Evolutionary conservation across 2,113 vertebrate species (phyloP).

Genomic region (Vanacampus margaritifer): DNA sequence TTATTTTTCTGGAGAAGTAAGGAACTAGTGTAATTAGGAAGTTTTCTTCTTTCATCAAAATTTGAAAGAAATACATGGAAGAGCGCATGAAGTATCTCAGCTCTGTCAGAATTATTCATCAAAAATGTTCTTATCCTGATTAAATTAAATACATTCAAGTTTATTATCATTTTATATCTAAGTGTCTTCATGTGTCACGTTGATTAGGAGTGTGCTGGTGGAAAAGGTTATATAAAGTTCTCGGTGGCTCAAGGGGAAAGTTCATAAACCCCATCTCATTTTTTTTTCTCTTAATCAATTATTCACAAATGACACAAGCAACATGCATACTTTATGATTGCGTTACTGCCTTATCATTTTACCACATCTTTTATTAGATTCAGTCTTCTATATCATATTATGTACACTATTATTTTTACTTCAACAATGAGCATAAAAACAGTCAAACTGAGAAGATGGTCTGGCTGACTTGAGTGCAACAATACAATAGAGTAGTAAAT

Average conservation of each 20-base stretch:
- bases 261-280: background rate
- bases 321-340: background rate
- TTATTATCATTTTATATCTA: background rate
- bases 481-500: too few species aligned
- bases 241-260: background rate
- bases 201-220: background rate
- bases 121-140: background rate
- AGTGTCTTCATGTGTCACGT: background rate
- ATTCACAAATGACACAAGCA: background rate
- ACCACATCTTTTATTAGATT: background rate
- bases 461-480: too few species aligned
- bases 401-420: too few species aligned
- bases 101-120: background rate
- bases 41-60: background rate
- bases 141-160: background rate
- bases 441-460: too few species aligned
- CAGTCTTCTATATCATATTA: too few species aligned
- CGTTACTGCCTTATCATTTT: background rate
- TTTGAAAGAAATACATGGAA: background rate
- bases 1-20: background rate
- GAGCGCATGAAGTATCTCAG: background rate
- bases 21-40: background rate
- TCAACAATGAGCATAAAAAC: too few species aligned
- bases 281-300: background rate
- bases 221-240: conserved; percentile 2